Percentiles rank a stretch among this genome's conserved stretches.
phyloP scores from a whole-genome alignment of 37 sponge, comb jelly and placozoan species.

The Halisarca cf. caerulea region DNA sequence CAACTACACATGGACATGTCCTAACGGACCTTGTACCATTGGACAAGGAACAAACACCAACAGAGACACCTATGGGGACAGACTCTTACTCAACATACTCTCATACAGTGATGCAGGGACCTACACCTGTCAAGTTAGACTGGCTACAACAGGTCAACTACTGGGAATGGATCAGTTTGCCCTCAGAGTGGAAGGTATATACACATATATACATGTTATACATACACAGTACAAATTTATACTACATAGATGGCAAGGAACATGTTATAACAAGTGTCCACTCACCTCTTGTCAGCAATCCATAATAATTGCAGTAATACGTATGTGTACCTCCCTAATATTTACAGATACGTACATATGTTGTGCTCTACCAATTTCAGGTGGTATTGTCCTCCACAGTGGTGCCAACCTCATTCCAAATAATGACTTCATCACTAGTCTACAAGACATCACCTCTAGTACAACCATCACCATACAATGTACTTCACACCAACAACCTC shows the following conservation, averaged over 20 bases:
- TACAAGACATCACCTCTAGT: background rate
- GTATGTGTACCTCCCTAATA: too few relatives aligned
- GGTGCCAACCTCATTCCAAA: background rate
- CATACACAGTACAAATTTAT: too few relatives aligned
- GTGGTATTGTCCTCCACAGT: constrained; percentile 20
- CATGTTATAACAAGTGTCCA: too few relatives aligned
- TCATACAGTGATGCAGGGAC: constrained; percentile 14
- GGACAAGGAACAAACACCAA: constrained; percentile 21
- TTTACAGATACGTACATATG: too few relatives aligned
- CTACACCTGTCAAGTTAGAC: constrained; percentile 20
- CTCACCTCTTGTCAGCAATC: too few relatives aligned
- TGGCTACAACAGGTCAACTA: too few relatives aligned
- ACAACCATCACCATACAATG: background rate
- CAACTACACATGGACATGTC: constrained; percentile 30
- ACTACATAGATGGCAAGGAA: too few relatives aligned
- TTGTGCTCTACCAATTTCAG: background rate
- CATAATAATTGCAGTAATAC: too few relatives aligned
- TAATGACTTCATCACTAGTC: constrained; percentile 9
- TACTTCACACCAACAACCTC: background rate
- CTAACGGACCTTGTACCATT: constrained; percentile 18
- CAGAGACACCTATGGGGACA: constrained; percentile 25
- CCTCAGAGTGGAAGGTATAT: too few relatives aligned
- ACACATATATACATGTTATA: too few relatives aligned
- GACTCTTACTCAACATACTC: constrained; percentile 8
- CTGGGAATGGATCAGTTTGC: too few relatives aligned